Evolutionary conservation across 2,797 vertebrate genomes (phyloP).

Genomic region (Rhincodon typus): DNA sequence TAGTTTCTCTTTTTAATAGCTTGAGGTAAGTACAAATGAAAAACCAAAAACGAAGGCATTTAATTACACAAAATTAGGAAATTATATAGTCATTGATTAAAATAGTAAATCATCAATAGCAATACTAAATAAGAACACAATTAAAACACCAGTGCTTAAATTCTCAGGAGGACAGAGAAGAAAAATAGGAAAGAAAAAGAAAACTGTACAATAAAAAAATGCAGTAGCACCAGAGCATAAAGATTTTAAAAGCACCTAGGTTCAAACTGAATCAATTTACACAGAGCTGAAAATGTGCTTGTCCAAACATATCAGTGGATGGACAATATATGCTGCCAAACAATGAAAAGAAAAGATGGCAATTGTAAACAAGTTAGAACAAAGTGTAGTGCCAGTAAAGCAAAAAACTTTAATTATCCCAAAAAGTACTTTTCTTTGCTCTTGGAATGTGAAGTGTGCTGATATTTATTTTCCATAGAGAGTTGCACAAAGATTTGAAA

Average conservation of each 20-base stretch:
- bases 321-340: not conserved
- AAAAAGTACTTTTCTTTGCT: not conserved
- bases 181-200: not conserved
- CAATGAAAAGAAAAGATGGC: not conserved
- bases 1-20: too few species aligned
- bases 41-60: too few species aligned
- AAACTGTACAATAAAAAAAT: not conserved
- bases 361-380: not conserved
- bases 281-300: too few species aligned
- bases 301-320: not conserved
- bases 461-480: not conserved
- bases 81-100: too few species aligned
- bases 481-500: not conserved
- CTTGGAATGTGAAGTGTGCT: not conserved
- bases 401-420: not conserved
- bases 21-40: too few species aligned
- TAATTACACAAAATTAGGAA: too few species aligned
- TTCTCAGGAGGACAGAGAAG: not conserved
- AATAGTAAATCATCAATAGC: too few species aligned
- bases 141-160: not conserved
- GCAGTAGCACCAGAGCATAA: not conserved
- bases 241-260: not conserved
- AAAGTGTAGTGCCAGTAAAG: not conserved
- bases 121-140: not conserved
- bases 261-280: not conserved